These are phyloP conservation scores for Tragelaphus buxtoni DNA, from an alignment of 2,113 vertebrate genomes.

Conservation along the genomic window DNA sequence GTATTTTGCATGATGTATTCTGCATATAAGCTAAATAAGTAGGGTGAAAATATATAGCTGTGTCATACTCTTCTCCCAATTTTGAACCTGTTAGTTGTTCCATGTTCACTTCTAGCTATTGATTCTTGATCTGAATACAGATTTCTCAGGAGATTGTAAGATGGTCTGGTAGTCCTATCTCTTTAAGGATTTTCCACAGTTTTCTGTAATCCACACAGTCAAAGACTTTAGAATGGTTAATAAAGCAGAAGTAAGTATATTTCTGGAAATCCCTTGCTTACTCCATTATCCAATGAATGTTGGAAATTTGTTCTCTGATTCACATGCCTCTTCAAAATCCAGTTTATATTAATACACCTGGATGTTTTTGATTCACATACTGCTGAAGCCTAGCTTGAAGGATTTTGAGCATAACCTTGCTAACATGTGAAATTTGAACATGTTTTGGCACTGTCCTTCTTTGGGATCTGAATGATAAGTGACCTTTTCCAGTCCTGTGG, in stretches of 20 bases:
- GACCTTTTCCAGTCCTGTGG: not conserved
- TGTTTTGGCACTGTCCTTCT: not conserved
- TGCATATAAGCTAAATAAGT: not conserved
- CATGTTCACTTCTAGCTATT: not conserved
- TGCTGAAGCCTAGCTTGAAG: not conserved
- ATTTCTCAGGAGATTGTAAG: not conserved
- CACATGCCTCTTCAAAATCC: not conserved
- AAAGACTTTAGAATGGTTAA: not conserved
- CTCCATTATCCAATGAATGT: not conserved
- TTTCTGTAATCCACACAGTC: not conserved
- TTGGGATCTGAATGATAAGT: not conserved
- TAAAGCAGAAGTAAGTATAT: not conserved
- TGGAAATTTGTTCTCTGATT: not conserved
- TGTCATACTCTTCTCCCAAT: not conserved
- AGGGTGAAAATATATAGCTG: not conserved
- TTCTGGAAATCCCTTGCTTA: not conserved
- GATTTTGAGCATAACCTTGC: not conserved
- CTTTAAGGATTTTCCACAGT: not conserved
- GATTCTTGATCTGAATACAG: not conserved
- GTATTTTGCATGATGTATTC: not conserved
- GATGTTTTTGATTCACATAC: not conserved
- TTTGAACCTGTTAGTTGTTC: not conserved
- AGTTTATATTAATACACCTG: not conserved
- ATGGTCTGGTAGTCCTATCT: not conserved
- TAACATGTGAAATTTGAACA: not conserved